Conservation (phyloP, 2,113 vertebrate species). For the Artemisiospiza belli region DNA sequence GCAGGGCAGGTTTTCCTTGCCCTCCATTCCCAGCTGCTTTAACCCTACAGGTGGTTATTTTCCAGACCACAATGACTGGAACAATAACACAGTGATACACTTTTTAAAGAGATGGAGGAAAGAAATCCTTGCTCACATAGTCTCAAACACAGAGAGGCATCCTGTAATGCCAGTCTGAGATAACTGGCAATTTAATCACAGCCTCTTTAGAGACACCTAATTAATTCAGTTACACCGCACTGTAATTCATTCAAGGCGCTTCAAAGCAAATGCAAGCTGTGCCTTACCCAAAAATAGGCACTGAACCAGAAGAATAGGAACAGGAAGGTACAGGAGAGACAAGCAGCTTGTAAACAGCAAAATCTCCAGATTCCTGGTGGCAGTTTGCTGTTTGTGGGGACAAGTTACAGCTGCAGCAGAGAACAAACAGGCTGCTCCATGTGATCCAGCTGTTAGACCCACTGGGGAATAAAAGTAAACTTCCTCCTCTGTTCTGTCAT, state of each 20-base stretch:
- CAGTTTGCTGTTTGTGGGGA: not conserved
- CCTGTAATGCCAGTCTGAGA: not conserved
- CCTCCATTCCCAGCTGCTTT: not conserved
- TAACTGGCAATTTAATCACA: constrained; percentile 20
- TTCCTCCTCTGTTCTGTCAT: not conserved
- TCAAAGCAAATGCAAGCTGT: constrained; percentile 30
- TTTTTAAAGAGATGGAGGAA: not conserved
- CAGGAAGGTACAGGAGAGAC: not conserved
- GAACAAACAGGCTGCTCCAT: not conserved
- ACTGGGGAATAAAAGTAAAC: not conserved
- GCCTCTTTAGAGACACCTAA: constrained; percentile 11
- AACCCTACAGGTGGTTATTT: not conserved
- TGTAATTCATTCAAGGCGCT: not conserved
- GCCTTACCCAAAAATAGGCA: constrained; percentile 24
- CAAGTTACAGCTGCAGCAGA: not conserved
- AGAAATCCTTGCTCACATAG: not conserved
- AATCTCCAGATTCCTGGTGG: not conserved
- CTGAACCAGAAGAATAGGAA: not conserved
- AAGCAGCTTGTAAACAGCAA: not conserved
- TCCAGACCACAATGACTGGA: not conserved
- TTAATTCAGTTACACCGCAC: not conserved
- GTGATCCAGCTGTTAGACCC: not conserved
- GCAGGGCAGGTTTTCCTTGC: not conserved
- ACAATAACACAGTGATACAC: not conserved
- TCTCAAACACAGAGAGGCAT: not conserved